phyloP scores from a whole-genome alignment of 2,113 vertebrate species.

The Todiramphus saurophagus region DNA sequence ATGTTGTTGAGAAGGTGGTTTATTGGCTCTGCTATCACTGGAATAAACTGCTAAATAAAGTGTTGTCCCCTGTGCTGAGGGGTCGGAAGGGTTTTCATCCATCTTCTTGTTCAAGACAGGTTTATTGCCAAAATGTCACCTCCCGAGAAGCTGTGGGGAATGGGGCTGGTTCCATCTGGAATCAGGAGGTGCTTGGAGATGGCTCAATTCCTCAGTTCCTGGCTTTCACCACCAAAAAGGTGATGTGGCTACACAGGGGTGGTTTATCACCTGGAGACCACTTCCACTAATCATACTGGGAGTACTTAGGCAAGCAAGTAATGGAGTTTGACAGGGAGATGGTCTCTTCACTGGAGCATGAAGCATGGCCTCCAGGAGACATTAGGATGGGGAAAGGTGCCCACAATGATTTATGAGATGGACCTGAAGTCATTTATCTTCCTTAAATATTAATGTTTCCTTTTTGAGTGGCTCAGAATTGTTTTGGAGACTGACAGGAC shows the following conservation, averaged over 20 bases:
- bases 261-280: background rate
- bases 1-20: background rate
- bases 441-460: constrained; percentile 25
- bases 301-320: background rate
- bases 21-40: background rate
- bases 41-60: background rate
- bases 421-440: constrained; percentile 19
- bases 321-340: background rate
- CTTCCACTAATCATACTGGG: background rate
- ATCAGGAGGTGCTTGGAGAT: background rate
- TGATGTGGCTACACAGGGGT: background rate
- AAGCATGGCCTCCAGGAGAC: background rate
- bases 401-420: background rate
- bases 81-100: background rate
- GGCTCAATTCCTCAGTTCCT: background rate
- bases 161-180: background rate
- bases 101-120: background rate
- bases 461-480: background rate
- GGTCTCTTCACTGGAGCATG: background rate
- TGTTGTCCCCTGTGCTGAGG: background rate
- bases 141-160: background rate
- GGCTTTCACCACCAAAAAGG: background rate
- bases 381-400: background rate
- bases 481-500: background rate
- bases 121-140: background rate